Evolutionary conservation across 2,888 invertebrate species (phyloP).

Genomic region (Trimorus sp.): DNA sequence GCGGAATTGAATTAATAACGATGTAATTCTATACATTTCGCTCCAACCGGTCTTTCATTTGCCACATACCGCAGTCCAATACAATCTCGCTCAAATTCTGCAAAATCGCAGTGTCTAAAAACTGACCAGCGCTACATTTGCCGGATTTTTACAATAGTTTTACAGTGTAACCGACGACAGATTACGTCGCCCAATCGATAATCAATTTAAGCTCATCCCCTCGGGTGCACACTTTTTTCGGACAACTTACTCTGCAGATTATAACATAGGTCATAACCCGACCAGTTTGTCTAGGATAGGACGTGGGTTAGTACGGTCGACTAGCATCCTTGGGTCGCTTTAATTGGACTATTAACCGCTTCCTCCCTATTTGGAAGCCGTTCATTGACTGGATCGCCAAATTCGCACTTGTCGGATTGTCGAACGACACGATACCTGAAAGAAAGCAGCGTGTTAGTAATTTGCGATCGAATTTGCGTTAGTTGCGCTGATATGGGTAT

Average conservation of each 20-base stretch:
- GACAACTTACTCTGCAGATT: conserved; percentile 77
- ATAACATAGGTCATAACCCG: conserved; percentile 79
- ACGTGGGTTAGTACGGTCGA: conserved; percentile 96
- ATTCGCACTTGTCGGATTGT: conserved; percentile 99
- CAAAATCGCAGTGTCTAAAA: no score
- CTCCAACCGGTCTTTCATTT: no score
- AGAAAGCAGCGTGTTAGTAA: conserved; percentile 41
- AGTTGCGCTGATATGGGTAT: no score
- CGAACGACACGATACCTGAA: conserved; percentile 99
- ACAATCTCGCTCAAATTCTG: no score
- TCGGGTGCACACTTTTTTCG: neutral
- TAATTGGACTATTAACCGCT: conserved; percentile 99
- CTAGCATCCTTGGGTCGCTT: conserved; percentile 99
- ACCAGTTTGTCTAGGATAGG: conserved; percentile 84
- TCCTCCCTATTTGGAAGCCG: conserved; percentile 99
- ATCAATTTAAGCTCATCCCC: no score
- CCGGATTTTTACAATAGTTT: neutral
- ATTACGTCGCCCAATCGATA: no score
- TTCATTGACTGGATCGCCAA: conserved; percentile 99
- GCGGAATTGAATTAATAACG: no score
- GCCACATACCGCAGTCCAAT: no score
- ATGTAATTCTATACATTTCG: no score
- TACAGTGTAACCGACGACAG: neutral
- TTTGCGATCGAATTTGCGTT: no score
- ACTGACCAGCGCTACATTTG: no score